Evolutionary conservation across 2,113 vertebrate species (phyloP).

Genomic region (Dipodomys spectabilis): DNA sequence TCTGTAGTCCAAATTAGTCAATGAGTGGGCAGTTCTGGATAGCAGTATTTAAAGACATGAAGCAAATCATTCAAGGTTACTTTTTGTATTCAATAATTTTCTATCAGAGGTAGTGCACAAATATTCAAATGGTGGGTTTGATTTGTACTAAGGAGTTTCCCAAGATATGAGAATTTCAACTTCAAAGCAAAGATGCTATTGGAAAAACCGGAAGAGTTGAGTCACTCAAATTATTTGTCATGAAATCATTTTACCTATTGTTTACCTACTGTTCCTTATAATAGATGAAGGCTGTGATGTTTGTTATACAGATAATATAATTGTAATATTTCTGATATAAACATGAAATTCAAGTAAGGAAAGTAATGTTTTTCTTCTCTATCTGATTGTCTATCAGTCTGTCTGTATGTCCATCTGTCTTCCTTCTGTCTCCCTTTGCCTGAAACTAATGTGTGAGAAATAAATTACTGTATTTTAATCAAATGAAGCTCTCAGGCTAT

Average conservation of each 20-base stretch:
- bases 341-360: not conserved
- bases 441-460: constrained; percentile 29
- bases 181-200: constrained; percentile 9
- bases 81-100: not conserved
- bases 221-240: not conserved
- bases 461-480: constrained; percentile 3
- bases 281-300: not conserved
- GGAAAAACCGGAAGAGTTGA: not conserved
- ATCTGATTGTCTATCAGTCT: not conserved
- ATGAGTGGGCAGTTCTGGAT: not conserved
- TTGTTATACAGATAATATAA: not conserved
- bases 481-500: not conserved
- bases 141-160: not conserved
- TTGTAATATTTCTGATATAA: not conserved
- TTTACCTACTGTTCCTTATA: constrained; percentile 5
- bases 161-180: not conserved
- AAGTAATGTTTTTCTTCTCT: not conserved
- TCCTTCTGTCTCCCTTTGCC: no score
- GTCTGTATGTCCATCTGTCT: not conserved
- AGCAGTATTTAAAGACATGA: not conserved
- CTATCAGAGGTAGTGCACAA: not conserved
- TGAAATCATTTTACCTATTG: not conserved
- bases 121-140: not conserved
- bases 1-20: not conserved
- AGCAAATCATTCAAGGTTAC: not conserved